Conservation (phyloP, 2,888 invertebrate genomes). For the Archips xylosteana region DNA sequence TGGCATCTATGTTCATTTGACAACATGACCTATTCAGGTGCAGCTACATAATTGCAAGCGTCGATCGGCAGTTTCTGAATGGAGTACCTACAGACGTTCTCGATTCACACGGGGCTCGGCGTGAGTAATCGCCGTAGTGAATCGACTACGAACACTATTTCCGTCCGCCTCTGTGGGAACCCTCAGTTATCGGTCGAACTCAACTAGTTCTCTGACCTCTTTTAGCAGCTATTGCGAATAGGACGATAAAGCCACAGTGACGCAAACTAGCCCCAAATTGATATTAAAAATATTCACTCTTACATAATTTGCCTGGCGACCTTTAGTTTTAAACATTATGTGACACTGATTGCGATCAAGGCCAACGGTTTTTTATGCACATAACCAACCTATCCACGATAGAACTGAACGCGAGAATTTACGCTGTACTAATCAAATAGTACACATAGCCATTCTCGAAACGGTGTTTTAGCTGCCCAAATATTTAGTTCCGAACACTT, state of each 20-base stretch:
- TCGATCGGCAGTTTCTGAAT: constrained; percentile 36
- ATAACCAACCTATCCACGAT: background rate
- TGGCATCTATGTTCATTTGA: constrained; percentile 25
- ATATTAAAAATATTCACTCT: constrained; percentile 8
- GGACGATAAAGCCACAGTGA: constrained; percentile 16
- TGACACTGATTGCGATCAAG: constrained; percentile 36
- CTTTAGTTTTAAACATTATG: constrained; percentile 15
- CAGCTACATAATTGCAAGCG: constrained; percentile 25
- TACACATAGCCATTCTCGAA: background rate
- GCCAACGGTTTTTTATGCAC: constrained; percentile 1
- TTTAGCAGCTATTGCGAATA: constrained; percentile 45
- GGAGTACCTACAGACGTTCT: constrained; percentile 32
- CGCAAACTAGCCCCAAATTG: background rate
- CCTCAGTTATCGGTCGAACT: constrained; percentile 54
- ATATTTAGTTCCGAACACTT: background rate
- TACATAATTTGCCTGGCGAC: constrained; percentile 26
- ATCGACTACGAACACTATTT: constrained; percentile 69
- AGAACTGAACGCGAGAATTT: background rate
- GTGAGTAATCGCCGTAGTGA: constrained; percentile 66
- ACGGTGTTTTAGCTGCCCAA: background rate
- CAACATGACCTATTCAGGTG: constrained; percentile 31
- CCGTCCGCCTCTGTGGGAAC: constrained; percentile 61
- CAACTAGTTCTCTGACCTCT: constrained; percentile 73
- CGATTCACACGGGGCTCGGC: constrained; percentile 40
- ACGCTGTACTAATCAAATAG: background rate